These are phyloP conservation scores for Podabrus alpinus DNA, from an alignment of 2,888 invertebrate genomes.

Conservation along the genomic window DNA sequence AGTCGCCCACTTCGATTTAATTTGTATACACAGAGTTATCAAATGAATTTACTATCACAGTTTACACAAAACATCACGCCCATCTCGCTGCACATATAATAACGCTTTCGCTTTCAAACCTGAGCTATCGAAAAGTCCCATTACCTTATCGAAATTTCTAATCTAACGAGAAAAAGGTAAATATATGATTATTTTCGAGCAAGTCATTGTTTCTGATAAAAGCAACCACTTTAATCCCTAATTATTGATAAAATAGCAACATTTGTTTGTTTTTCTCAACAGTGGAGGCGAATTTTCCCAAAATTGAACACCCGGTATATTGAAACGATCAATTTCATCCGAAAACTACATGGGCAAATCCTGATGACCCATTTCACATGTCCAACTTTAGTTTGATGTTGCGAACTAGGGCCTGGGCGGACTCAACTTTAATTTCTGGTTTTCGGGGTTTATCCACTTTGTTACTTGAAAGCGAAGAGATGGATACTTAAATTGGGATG, in stretches of 20 bases:
- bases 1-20: conserved; percentile 12
- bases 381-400: not conserved
- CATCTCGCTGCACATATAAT: conserved; percentile 11
- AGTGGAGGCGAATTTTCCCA: not conserved
- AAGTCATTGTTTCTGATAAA: not conserved
- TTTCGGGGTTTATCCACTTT: not conserved
- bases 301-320: not conserved
- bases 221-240: not conserved
- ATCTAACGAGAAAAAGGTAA: not conserved
- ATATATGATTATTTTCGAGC: not conserved
- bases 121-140: not conserved
- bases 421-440: not conserved
- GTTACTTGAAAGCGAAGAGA: not conserved
- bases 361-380: not conserved
- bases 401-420: not conserved
- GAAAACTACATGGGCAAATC: not conserved
- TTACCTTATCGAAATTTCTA: not conserved
- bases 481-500: not conserved
- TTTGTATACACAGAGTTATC: not conserved
- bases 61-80: not conserved
- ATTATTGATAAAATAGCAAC: not conserved
- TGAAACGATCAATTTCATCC: not conserved
- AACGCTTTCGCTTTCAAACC: not conserved
- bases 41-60: not conserved
- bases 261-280: not conserved